These are phyloP conservation scores for Pocillopora verrucosa DNA, from an alignment of 64 coral and sea anemone species.

Conservation along the genomic window DNA sequence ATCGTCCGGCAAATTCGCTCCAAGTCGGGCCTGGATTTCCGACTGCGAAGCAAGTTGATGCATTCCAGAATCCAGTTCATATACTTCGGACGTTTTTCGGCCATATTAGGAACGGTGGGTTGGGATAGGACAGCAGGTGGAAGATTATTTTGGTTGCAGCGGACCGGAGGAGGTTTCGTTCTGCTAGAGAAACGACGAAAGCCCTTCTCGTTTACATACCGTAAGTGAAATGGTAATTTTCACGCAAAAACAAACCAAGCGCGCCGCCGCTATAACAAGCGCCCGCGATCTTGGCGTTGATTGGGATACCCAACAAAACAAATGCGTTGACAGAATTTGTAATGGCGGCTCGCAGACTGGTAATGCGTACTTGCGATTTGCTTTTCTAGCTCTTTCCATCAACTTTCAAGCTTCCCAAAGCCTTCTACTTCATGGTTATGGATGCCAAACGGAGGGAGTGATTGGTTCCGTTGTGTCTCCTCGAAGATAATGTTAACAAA, in stretches of 20 bases:
- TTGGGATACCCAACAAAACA: background rate
- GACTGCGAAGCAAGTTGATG: slow-evolving; percentile 92
- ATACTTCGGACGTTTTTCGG: slow-evolving; percentile 81
- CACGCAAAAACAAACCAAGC: slow-evolving; percentile 18
- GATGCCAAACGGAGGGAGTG: background rate
- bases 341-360: slow-evolving; percentile 6
- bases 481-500: background rate
- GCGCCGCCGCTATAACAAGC: background rate
- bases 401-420: background rate
- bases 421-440: background rate
- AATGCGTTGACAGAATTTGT: slow-evolving; percentile 24
- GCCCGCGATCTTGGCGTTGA: background rate
- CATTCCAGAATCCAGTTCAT: slow-evolving; percentile 99
- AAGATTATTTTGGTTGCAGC: slow-evolving; percentile 2
- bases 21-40: slow-evolving; percentile 94
- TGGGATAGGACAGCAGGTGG: background rate
- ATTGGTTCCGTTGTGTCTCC: background rate
- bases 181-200: background rate
- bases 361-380: background rate
- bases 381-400: background rate
- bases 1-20: slow-evolving; percentile 97
- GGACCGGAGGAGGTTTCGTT: slow-evolving; percentile 10
- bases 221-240: slow-evolving; percentile 23
- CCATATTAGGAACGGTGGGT: slow-evolving; percentile 10
- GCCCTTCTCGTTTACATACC: slow-evolving; percentile 30